Evolutionary conservation across 2,113 vertebrate species (phyloP), one percentile per base, ranked within the genome.

Genomic region (Lophotis ruficrista): DNA sequence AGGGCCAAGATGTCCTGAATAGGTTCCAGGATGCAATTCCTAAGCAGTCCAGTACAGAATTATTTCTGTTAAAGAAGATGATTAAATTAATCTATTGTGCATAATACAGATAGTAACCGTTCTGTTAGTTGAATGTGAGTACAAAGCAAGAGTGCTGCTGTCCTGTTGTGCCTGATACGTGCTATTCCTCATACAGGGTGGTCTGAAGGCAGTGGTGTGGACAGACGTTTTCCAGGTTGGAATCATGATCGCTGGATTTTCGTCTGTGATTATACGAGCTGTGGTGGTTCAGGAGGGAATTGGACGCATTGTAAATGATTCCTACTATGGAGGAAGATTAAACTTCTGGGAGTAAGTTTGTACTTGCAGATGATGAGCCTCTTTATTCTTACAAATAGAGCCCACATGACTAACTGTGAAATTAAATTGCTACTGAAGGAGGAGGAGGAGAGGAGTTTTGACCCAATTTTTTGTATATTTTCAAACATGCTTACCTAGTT

Each of bases 141-240:
- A 11, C 50, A 28, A 45, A 64, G 43, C 27, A 48, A 37, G 73
- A 75, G 7, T 53, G 48, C 41, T 69, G 72, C 65, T 89, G 45
- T 66, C 45, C 7, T n/a, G 8, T 27, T 86, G 51, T 91, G 58
- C 30, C 80, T 94, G 91, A 61, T 64, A 6, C 0, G 0, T 96
- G 47, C 79, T 77, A 37, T 94, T 95, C 92, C 66, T 82, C 50
- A 16, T 62, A 21, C 98, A 99, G 99, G 99, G 99, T 1, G 99
- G 99, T 65, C 98, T 99, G 48, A 99, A 99, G 95, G 99, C 99
- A 4, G 99, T 99, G 90, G 99, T 99, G 68, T 99, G 99, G 99
- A 99, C 99, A 10, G 99, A 99, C 4, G 99, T 99, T 58, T 98
- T 99, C 95, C 99, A 99, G 97, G 98, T 99, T 82, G 98, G 98